Evolutionary conservation across 2,113 vertebrate genomes (phyloP), one percentile per base, ranked within the genome.

Genomic region (Rhynchomys soricoides): DNA sequence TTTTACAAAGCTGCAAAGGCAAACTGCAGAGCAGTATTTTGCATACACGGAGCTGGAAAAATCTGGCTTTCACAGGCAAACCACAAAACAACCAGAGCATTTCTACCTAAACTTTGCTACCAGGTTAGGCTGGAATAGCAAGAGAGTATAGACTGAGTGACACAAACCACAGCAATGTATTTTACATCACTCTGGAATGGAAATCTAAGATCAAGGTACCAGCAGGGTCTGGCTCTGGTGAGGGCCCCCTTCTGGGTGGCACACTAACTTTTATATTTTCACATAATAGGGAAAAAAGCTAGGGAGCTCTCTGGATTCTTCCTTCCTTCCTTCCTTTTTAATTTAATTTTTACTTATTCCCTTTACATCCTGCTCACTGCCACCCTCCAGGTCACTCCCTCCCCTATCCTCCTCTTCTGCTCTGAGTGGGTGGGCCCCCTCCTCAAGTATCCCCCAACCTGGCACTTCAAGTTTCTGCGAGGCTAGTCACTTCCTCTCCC

Each of bases 21-120:
- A 97, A 90, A 92, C 43, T 59, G 90, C 55, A 59, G 40, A 52
- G 48, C 31, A 88, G n/a, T 68, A 26, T 91, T 77, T 90, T 85
- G 62, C 93, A 88, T 12, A 91, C 85, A 79, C 48, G 50, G 6
- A 85, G 19, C 48, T 79, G 3, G 52, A 88, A 90, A 90, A 50
- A 48, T n/a, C 48, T 52, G 59, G 70, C 12, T 92, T 77, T 40
- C 21, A 77, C 19, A 75, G 37, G 3, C 6, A 70, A 96, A 85
- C 2, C 31, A 7, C 31, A 45, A 81, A 59, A 70, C 29, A n/a
- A 34, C 3, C 24, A 52, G 64, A 94, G 81, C 12, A 12, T 55
- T 37, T 86, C 64, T 57, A 78, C 13, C n/a, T 93, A 74, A 12
- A 73, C 3, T 74, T 91, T 89, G 57, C 52, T 48, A 43, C 10